phyloP scores from a whole-genome alignment of 2,888 invertebrate species.

The Prenolepis imparis region DNA sequence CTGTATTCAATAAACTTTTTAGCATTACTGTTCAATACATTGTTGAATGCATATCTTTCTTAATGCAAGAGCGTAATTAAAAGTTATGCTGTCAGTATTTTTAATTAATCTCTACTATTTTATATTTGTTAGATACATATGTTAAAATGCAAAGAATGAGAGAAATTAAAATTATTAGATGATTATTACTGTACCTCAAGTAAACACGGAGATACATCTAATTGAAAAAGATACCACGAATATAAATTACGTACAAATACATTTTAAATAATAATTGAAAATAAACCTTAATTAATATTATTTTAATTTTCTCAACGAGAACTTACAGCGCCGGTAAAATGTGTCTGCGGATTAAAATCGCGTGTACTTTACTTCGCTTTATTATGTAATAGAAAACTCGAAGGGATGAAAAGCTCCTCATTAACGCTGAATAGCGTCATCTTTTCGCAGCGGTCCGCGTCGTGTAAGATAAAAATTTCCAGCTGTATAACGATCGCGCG shows the following conservation, averaged over 20 bases:
- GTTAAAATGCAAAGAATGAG: background rate
- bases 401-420: constrained; percentile 4
- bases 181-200: background rate
- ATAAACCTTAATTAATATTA: background rate
- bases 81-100: background rate
- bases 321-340: background rate
- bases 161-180: background rate
- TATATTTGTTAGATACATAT: background rate
- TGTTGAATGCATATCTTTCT: background rate
- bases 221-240: background rate
- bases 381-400: background rate
- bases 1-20: background rate
- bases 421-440: constrained; percentile 19
- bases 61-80: background rate
- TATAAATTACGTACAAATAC: background rate
- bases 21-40: background rate
- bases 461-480: constrained; percentile 15
- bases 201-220: background rate
- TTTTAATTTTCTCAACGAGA: background rate
- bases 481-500: background rate
- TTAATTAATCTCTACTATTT: background rate
- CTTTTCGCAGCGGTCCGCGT: background rate
- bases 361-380: background rate
- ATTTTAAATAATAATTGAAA: background rate
- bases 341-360: background rate